Evolutionary conservation across 2,888 invertebrate species (phyloP), one percentile per base, ranked within the genome.

Genomic region (Carabus problematicus): DNA sequence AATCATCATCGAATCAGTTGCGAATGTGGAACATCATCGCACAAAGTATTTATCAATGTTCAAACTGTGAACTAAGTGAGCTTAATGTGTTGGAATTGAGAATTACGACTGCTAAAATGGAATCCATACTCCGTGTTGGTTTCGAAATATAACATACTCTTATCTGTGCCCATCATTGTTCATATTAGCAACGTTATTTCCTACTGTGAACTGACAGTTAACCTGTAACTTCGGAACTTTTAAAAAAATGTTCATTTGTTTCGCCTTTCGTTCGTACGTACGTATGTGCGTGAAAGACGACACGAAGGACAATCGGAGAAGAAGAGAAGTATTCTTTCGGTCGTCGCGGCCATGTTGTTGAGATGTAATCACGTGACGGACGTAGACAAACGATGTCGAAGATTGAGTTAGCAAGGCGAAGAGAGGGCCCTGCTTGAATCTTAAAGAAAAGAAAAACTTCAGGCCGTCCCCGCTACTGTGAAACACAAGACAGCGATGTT

Each of bases 301-400:
- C 40, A 39, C 12, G 12, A 14, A 52, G 16, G 16, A 52, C 16
- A 16, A 14, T 52, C 1, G 9, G 8, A 14, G 16, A 52, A 14
- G 52, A 16, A 52, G 16, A 52, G 16, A 52, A 16, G 12, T 4
- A 52, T 14, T 14, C n/a, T 12, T 14, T 52, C 1, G 61, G 18
- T 39, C 54, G 45, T 43, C 43, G 43, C 43, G 29, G 18, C 43
- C 49, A 49, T 62, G 62, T 54, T 54, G 54, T 64, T 56, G 56
- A 18, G 45, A 64, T 58, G 66, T 59, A 66, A 66, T 66, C 66
- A 59, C 66, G 40, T 59, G 66, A 66, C 66, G 59, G 66, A 66
- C 66, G 66, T 66, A 66, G 66, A 66, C 66, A 66, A 66, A 66
- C 66, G 66, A 66, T 47, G 66, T 19, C 47, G 58, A 40, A 66